Conservation (phyloP, 2,888 invertebrate genomes). For the Timema podura region DNA sequence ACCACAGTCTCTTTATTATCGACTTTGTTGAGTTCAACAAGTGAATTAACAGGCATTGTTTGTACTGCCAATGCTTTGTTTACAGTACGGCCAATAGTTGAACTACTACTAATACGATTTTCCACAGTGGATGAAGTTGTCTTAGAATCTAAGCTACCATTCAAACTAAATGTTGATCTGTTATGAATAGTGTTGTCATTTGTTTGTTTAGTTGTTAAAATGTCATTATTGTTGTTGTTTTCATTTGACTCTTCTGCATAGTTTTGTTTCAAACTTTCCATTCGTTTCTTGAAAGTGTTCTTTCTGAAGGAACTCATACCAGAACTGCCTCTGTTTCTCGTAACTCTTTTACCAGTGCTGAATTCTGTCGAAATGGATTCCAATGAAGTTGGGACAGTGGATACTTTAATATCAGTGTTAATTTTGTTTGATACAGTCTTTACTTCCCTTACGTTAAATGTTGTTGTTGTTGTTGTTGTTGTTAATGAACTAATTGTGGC, state of each 20-base stretch:
- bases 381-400: too few species aligned
- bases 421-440: too few species aligned
- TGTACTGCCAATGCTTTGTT: conserved; percentile 43
- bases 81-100: not conserved
- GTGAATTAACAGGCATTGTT: conserved; percentile 45
- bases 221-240: conserved; percentile 17
- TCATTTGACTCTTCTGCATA: conserved; percentile 8
- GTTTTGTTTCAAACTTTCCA: conserved; percentile 45
- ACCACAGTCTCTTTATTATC: conserved; percentile 6
- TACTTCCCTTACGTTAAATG: not conserved
- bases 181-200: conserved; percentile 35
- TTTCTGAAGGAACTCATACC: conserved; percentile 36
- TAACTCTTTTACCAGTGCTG: too few species aligned
- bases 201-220: conserved; percentile 32
- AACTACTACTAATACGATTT: too few species aligned
- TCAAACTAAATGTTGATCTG: conserved; percentile 19
- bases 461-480: not conserved
- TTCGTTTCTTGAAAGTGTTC: conserved; percentile 46
- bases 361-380: too few species aligned
- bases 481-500: not conserved
- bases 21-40: conserved; percentile 27
- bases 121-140: not conserved
- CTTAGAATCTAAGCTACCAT: not conserved
- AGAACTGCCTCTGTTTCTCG: conserved; percentile 8
- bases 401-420: too few species aligned